Evolutionary conservation across 2,888 invertebrate species (phyloP).

Genomic region (Oscheius myriophilus): DNA sequence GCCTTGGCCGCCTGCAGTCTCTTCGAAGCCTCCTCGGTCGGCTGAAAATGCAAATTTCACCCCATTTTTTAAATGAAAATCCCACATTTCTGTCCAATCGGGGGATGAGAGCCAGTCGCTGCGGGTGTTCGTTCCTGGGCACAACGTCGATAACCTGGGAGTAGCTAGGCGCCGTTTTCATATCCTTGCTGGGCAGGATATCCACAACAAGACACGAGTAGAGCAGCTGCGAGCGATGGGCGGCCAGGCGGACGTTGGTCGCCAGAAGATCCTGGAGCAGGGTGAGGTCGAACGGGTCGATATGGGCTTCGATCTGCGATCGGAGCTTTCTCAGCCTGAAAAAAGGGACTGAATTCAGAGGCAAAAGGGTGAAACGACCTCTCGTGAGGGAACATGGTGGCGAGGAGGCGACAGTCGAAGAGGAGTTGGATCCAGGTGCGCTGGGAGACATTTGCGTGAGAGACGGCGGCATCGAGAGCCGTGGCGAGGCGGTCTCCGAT

Average conservation of each 20-base stretch:
- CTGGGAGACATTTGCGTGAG: conserved; percentile 16
- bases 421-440: conserved; percentile 32
- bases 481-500: conserved; percentile 34
- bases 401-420: conserved; percentile 39
- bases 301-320: conserved; percentile 34
- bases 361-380: not conserved
- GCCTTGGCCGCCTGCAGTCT: conserved; percentile 29
- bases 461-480: conserved; percentile 24
- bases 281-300: conserved; percentile 56
- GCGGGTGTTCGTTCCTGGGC: conserved; percentile 41
- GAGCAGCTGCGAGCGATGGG: conserved; percentile 47
- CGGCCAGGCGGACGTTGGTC: conserved; percentile 45
- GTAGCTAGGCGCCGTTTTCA: conserved; percentile 36
- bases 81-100: conserved; percentile 40
- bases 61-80: not conserved
- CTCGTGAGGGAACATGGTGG: conserved; percentile 40
- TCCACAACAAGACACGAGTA: conserved; percentile 38
- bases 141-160: conserved; percentile 36
- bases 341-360: not conserved
- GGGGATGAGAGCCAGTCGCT: conserved; percentile 44
- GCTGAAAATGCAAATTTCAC: conserved; percentile 32
- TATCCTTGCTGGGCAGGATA: conserved; percentile 41
- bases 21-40: conserved; percentile 37
- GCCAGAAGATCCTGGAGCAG: conserved; percentile 46
- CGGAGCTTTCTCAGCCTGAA: conserved; percentile 25